Percentiles rank a stretch among this genome's conserved stretches.
These are phyloP conservation scores for Bellardia pandia DNA, from an alignment of 2,888 invertebrate genomes.

Conservation along the genomic window DNA sequence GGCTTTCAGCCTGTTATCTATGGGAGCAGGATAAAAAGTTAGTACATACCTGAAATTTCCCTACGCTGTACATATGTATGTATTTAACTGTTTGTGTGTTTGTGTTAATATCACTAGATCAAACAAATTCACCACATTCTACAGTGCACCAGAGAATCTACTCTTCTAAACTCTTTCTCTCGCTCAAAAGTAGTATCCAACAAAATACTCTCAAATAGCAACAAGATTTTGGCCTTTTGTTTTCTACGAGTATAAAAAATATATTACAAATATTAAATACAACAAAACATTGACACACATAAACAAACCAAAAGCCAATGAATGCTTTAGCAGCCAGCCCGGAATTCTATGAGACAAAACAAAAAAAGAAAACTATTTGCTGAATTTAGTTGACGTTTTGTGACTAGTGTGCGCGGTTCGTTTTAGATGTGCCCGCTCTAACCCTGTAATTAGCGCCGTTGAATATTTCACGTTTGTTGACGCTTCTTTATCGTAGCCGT, in stretches of 20 bases:
- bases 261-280: background rate
- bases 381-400: constrained; percentile 53
- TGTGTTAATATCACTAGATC: background rate
- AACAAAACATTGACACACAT: constrained; percentile 9
- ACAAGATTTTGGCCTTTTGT: background rate
- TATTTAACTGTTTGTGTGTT: too few species aligned
- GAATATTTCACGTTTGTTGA: constrained; percentile 8
- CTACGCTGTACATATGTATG: too few species aligned
- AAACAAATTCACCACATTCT: background rate
- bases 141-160: background rate
- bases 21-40: too few species aligned
- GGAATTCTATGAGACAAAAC: constrained; percentile 19
- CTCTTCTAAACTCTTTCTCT: background rate
- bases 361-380: constrained; percentile 15
- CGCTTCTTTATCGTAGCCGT: background rate
- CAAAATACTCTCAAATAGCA: background rate
- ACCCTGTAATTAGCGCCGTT: background rate
- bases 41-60: too few species aligned
- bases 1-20: too few species aligned
- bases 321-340: constrained; percentile 11
- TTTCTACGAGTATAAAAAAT: background rate
- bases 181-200: background rate
- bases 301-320: background rate
- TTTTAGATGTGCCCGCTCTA: constrained; percentile 7
- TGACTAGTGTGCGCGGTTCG: constrained; percentile 50